phyloP scores from a whole-genome alignment of 2,888 invertebrate genomes.

The Hirtodrosophila cameraria region DNA sequence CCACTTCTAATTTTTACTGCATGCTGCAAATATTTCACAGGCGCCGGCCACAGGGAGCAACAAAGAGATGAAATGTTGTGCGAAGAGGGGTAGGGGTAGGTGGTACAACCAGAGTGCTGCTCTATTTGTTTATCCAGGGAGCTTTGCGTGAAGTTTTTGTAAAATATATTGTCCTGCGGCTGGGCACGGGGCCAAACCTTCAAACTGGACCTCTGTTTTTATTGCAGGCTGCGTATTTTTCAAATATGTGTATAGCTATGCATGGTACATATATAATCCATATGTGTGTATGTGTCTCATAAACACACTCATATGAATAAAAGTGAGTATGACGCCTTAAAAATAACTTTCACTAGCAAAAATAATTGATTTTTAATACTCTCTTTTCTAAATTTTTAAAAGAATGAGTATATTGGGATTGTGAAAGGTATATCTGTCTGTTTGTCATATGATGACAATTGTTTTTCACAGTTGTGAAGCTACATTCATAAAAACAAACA shows the following conservation, averaged over 20 bases:
- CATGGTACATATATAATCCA: background rate
- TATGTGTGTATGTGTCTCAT: background rate
- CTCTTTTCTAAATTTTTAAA: no score
- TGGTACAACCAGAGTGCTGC: slow-evolving; percentile 2
- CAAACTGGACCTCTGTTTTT: slow-evolving; percentile 23
- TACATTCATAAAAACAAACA: no score
- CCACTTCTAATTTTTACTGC: slow-evolving; percentile 70
- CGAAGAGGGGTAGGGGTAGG: background rate
- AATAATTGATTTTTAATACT: no score
- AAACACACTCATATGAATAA: background rate
- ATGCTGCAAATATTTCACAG: slow-evolving; percentile 63
- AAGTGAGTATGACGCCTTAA: slow-evolving; percentile 10
- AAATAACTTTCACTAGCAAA: slow-evolving; percentile 37
- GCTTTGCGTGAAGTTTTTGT: slow-evolving; percentile 68
- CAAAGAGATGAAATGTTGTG: slow-evolving; percentile 15
- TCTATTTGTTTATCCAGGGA: slow-evolving; percentile 54
- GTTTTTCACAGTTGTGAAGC: no score
- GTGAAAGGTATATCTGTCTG: no score
- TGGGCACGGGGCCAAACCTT: slow-evolving; percentile 52
- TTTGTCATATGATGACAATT: no score
- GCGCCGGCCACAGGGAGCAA: slow-evolving; percentile 19
- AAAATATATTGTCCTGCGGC: slow-evolving; percentile 77
- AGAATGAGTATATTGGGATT: no score
- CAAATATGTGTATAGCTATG: slow-evolving; percentile 17
- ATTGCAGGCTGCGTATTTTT: slow-evolving; percentile 38